phyloP scores from a whole-genome alignment of 35 echinoderm and acorn worm genomes.

The Eucidaris tribuloides region DNA sequence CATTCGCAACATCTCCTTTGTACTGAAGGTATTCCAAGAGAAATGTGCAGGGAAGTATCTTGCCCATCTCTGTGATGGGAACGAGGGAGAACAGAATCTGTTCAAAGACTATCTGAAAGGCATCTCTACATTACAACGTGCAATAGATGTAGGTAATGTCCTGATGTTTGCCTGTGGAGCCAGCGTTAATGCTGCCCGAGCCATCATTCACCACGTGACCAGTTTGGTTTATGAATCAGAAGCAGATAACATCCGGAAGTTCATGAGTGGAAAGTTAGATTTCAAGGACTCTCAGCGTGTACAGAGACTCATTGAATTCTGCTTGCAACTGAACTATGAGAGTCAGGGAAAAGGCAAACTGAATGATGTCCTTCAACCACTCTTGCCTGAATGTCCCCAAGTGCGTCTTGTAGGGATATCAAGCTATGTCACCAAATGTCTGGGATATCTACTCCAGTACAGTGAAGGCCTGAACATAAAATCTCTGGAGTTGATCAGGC shows the following conservation, averaged over 20 bases:
- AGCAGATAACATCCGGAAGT: conserved; percentile 28
- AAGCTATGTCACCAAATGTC: conserved; percentile 26
- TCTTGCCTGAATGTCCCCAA: not conserved
- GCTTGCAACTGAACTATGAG: conserved; percentile 44
- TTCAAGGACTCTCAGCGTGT: conserved; percentile 4
- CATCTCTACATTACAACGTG: conserved; percentile 23
- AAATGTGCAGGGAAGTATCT: conserved; percentile 38
- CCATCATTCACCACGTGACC: conserved; percentile 1
- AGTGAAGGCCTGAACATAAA: conserved; percentile 6
- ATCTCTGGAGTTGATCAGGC: conserved; percentile 9
- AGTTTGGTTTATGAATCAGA: not conserved
- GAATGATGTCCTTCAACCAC: conserved; percentile 2
- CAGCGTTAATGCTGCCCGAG: not conserved
- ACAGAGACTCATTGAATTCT: conserved; percentile 35
- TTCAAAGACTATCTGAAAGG: not conserved
- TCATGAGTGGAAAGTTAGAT: conserved; percentile 19
- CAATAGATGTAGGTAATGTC: conserved; percentile 22
- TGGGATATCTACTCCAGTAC: conserved; percentile 25
- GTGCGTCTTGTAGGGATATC: conserved; percentile 31
- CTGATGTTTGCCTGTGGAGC: conserved; percentile 36
- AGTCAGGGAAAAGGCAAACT: conserved; percentile 22
- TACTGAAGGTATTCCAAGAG: conserved; percentile 46
- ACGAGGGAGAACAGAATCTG: not conserved
- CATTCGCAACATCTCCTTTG: conserved; percentile 2
- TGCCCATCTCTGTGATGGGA: conserved; percentile 15